Percentiles rank a stretch among this genome's conserved stretches.
These are phyloP conservation scores for Tetragonisca angustula DNA, from an alignment of 2,888 invertebrate species.

Conservation along the genomic window DNA sequence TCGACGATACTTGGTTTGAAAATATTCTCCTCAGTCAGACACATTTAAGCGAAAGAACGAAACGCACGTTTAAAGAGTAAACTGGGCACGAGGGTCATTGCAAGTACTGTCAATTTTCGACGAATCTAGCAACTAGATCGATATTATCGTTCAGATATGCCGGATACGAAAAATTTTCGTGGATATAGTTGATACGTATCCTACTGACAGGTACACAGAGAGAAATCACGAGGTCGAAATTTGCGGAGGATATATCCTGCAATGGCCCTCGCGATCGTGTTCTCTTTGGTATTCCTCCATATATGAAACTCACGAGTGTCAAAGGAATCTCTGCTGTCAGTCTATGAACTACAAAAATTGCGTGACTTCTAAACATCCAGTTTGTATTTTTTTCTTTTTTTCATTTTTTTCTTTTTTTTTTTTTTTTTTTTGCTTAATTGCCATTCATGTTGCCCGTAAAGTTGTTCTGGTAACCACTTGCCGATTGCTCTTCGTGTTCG, in stretches of 20 bases:
- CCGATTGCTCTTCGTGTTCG: constrained; percentile 50
- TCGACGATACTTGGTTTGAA: not conserved
- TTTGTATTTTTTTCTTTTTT: constrained; percentile 10
- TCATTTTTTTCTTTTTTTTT: not conserved
- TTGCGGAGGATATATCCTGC: not conserved
- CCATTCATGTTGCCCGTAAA: constrained; percentile 60
- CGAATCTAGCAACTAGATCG: not conserved
- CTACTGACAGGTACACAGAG: not conserved
- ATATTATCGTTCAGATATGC: not conserved
- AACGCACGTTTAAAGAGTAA: constrained; percentile 6
- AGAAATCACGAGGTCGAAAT: not conserved
- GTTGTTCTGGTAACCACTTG: constrained; percentile 45
- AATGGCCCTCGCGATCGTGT: constrained; percentile 33
- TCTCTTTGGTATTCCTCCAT: constrained; percentile 1
- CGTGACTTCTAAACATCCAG: constrained; percentile 78
- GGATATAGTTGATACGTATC: not conserved
- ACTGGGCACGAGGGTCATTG: constrained; percentile 11
- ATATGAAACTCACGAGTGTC: constrained; percentile 59
- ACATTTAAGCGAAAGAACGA: constrained; percentile 33
- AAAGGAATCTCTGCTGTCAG: constrained; percentile 62
- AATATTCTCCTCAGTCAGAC: not conserved
- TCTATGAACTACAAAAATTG: constrained; percentile 79
- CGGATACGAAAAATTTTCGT: not conserved
- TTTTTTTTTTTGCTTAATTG: constrained; percentile 47
- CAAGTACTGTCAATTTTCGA: not conserved